Evolutionary conservation across 2,113 vertebrate species (phyloP), one percentile per base, ranked within the genome.

Genomic region (Puma concolor): DNA sequence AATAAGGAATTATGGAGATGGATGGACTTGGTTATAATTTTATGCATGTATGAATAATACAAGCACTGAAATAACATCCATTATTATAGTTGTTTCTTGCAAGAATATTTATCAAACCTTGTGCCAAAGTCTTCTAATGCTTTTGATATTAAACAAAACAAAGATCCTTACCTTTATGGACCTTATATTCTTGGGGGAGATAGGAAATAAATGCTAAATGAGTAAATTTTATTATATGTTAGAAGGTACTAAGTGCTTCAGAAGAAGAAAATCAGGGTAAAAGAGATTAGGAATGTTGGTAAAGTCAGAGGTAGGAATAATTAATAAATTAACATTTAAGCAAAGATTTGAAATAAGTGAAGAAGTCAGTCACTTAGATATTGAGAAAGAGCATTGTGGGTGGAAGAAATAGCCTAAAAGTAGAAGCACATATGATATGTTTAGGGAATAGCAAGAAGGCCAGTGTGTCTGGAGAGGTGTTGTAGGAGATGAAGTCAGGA

Each of bases 301-400:
- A 38, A 93, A 50, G 31, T 63, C 27, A 69, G 88, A 94, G 36
- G 4, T 33, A 90, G 54, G 29, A 86, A 71, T 92, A 67, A 88
- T 91, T 83, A 81, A 50, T 72, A 81, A 96, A 66, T 80, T 94
- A 54, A 96, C 31, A 83, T 74, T 82, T 60, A 82, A 88, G 33
- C 57, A 71, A 96, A 96, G 13, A 60, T 93, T 41, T 96, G 80
- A 97, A 97, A 29, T 12, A 88, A 76, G 27, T 84, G 0, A 96
- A 79, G 48, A 52, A 89, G 21, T 64, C 54, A 79, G 31, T 76
- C 48, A 87, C 27, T 63, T 52, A 91, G 21, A 57, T 60, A 80
- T 88, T 38, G 38, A 63, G 16, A 94, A 95, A 92, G 44, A 76
- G 17, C 60, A 87, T 60, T 63, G 5, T 52, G 25, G 11, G 29